Evolutionary conservation across 30 jellyfish, hydroid and myxozoan species (phyloP).

Genomic region (Turritopsis dohrnii): DNA sequence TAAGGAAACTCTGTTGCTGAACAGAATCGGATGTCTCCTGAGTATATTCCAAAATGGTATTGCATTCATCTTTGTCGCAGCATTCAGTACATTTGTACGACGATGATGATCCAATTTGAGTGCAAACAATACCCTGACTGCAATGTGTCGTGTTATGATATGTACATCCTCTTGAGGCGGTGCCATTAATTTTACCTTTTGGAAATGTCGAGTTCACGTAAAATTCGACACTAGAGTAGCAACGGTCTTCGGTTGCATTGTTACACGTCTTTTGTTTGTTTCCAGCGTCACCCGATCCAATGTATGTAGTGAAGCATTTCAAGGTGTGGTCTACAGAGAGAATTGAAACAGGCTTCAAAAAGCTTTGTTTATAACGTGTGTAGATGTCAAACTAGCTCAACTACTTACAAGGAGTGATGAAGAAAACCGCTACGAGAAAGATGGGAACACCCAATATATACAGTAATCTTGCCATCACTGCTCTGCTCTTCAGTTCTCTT

Average conservation of each 20-base stretch:
- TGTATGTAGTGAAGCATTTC: background rate
- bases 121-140: background rate
- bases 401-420: background rate
- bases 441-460: background rate
- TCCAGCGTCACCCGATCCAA: background rate
- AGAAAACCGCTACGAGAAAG: background rate
- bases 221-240: background rate
- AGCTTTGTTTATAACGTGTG: background rate
- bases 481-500: background rate
- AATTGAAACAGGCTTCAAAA: too few species aligned
- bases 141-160: background rate
- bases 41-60: background rate
- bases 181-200: background rate
- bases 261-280: background rate
- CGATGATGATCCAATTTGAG: background rate
- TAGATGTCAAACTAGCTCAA: background rate
- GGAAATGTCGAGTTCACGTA: background rate
- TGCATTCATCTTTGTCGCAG: background rate
- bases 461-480: background rate
- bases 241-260: background rate
- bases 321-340: background rate
- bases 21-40: background rate
- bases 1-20: background rate
- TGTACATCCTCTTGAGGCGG: background rate
- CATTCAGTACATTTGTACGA: background rate